Percentiles rank a stretch among this genome's conserved stretches.
Evolutionary conservation across 2,888 invertebrate genomes (phyloP).

Genomic region (Crepidodera aurea): DNA sequence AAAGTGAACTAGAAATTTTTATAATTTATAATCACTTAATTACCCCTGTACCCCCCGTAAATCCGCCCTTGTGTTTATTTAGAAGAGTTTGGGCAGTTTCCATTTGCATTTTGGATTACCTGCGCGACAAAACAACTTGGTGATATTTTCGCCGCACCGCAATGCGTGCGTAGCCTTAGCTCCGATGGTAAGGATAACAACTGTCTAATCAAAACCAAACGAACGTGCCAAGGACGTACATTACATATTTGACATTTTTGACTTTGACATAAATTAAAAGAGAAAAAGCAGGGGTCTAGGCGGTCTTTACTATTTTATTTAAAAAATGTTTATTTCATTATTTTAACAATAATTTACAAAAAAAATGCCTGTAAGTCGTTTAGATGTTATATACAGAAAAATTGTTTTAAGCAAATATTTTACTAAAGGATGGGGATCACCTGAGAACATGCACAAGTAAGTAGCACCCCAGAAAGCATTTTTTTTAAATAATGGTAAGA

Average conservation of each 20-base stretch:
- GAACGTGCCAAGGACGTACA: not conserved
- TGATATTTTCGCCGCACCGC: too few relatives aligned
- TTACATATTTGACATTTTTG: not conserved
- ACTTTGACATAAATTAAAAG: not conserved
- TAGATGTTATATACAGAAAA: conserved; percentile 86
- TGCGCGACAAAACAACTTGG: too few relatives aligned
- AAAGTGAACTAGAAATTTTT: too few relatives aligned
- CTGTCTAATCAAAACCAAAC: too few relatives aligned
- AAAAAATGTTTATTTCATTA: conserved; percentile 3
- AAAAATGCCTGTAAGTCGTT: conserved; percentile 58
- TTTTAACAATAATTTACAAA: not conserved
- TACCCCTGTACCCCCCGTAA: too few relatives aligned
- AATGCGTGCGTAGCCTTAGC: too few relatives aligned
- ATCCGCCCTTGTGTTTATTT: too few relatives aligned
- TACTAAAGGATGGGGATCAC: conserved; percentile 96
- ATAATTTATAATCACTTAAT: too few relatives aligned
- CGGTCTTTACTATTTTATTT: conserved; percentile 6
- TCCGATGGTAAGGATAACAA: too few relatives aligned
- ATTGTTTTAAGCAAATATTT: conserved; percentile 91
- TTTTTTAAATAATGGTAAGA: too few relatives aligned
- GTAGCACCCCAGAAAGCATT: not conserved
- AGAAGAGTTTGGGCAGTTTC: too few relatives aligned
- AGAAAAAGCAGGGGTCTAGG: not conserved
- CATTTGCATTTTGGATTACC: too few relatives aligned
- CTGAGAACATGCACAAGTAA: conserved; percentile 85